Evolutionary conservation across 2,888 invertebrate genomes (phyloP), one percentile per base, ranked within the genome.

Genomic region (Drosophila birchii): DNA sequence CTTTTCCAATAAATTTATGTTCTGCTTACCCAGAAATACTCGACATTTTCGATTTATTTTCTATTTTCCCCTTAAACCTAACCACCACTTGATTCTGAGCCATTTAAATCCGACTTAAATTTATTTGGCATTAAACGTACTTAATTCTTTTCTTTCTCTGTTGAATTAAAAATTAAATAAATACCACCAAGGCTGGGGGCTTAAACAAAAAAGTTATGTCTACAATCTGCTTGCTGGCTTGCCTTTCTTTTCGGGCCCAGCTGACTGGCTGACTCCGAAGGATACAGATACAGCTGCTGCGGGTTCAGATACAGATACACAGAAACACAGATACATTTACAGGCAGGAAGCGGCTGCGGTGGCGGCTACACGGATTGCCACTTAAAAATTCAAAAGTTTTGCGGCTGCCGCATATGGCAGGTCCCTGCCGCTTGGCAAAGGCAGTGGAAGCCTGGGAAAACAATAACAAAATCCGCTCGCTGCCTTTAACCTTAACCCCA

Each of bases 381-480:
- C 86, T 86, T 86, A 86, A 86, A 86, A 86, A 86, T 86, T 86
- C 86, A 86, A 86, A 86, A 85, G 86, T 86, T 85, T 80, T 84
- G 85, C 75, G 85, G 85, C 79, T 80, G 82, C 58, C 84, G 85
- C 85, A 85, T 85, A 85, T 86, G 85, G 82, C 76, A 74, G 71
- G 36, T 53, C 51, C 51, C 51, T 36, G 34, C 36, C 51, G 34
- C 36, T 51, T 5, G 69, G 73, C 57, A 44, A 56, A 67, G 51
- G 63, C 38, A 74, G 47, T 41, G 34, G 38, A 45, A 45, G 51
- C 45, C 38, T 43, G 51, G 57, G 54, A 58, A 70, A 75, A 82
- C 71, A 83, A 82, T 75, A 83, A 80, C 79, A 85, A 78, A 83
- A 81, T 74, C 75, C 73, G 79, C 56, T 55, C 18, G 64, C 18